Evolutionary conservation across 1,140 invertebrate species (phyloP), one percentile per base, ranked within the genome.

Genomic region (Portunus trituberculatus): DNA sequence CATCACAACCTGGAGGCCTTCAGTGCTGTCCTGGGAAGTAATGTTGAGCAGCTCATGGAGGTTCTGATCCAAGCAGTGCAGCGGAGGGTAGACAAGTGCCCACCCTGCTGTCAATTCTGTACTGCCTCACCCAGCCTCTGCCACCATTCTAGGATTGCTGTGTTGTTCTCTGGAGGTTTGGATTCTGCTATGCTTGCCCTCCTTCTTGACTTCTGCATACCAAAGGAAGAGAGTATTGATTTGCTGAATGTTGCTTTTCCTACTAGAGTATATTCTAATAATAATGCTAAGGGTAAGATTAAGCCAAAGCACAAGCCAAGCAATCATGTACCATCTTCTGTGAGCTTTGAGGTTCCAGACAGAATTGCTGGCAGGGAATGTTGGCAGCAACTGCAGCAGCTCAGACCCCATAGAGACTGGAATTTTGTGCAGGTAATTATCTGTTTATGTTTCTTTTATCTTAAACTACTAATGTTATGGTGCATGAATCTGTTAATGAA

Each of bases 181-280:
- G 99, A 99, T 97, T 99, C 99, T 86, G 98, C 98, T 45, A 98
- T 99, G 96, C 97, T 99, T 95, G 98, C 99, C 52, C 97, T 98
- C 52, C 97, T 99, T 45, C 98, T 98, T 29, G 97, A 99, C 97
- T 98, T 98, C 97, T 98, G 97, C 97, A 96, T 99, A 32, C 97
- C 98, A 4, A 96, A 96, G 95, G 96, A 97, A 76, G 98, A 98
- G 96, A 97, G 98, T 59, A 99, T 99, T 96, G 99, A 99, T 97
- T 97, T 99, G n/a, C 97, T 99, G 29, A 99, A 99, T 98, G 99
- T 99, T 46, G 98, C 99, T n/a, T 99, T 99, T 97, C 98, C 98
- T 97, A 97, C 97, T 96, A 95, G 48, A 59, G 46, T 45, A 48
- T 39, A 87, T 91, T 76, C 20, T 96, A 96, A 76, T 97, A 94